These are phyloP conservation scores for Octomys mimax DNA, from an alignment of 2,797 vertebrate species.

Conservation along the genomic window DNA sequence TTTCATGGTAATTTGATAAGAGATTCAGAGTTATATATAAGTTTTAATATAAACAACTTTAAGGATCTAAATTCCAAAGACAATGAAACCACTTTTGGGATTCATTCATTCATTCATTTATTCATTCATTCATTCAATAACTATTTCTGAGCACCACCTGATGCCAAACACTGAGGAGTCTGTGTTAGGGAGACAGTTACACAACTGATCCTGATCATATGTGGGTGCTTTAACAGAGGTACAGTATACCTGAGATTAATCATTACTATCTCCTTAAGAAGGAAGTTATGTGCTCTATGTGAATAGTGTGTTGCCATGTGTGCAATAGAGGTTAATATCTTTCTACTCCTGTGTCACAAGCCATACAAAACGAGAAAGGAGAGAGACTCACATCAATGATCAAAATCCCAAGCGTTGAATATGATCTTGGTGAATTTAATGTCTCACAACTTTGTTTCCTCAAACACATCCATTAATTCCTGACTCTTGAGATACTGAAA, in stretches of 20 bases:
- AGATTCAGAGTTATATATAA: background rate
- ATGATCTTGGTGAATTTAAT: conserved; percentile 31
- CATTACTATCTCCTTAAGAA: background rate
- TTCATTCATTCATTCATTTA: background rate
- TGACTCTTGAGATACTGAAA: conserved; percentile 16
- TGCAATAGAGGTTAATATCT: background rate
- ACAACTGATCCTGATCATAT: background rate
- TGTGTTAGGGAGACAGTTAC: background rate
- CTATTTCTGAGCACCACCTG: background rate
- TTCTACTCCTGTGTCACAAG: conserved; percentile 21
- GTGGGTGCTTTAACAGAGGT: background rate
- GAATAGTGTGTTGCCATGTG: background rate
- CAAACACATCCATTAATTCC: conserved; percentile 2
- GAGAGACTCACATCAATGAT: conserved; percentile 36
- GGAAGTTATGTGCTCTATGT: background rate
- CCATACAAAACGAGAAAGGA: background rate
- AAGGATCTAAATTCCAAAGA: background rate
- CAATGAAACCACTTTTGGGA: background rate
- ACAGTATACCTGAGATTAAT: background rate
- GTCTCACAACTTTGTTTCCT: conserved; percentile 45
- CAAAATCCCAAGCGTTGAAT: background rate
- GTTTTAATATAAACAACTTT: background rate
- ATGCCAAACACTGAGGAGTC: background rate
- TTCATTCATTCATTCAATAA: background rate
- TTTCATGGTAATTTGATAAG: conserved; percentile 12